A percentile compares a stretch with the other conserved stretches of the same genome.
Evolutionary conservation across 2,113 vertebrate genomes (phyloP).

Genomic region (Meles meles): DNA sequence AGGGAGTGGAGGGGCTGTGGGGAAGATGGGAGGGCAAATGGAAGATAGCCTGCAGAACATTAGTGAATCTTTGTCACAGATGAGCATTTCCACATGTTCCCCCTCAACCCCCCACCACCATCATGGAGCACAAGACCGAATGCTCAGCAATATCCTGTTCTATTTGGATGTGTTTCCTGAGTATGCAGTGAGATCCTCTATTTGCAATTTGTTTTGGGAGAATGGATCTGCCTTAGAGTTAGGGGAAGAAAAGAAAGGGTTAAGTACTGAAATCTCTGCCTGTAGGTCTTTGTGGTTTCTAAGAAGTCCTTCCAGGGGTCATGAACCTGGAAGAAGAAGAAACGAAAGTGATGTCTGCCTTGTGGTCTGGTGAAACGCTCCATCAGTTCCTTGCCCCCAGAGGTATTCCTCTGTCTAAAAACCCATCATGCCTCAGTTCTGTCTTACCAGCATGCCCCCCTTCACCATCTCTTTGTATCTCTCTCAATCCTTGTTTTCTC

Average conservation of each 20-base stretch:
- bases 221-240: not conserved
- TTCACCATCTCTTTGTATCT: not conserved
- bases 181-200: not conserved
- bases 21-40: not conserved
- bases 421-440: not conserved
- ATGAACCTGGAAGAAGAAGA: not conserved
- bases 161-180: not conserved
- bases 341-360: not conserved
- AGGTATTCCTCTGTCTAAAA: not conserved
- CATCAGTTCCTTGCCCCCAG: not conserved
- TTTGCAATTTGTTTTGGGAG: not conserved
- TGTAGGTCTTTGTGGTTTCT: not conserved
- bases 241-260: not conserved
- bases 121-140: not conserved
- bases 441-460: not conserved
- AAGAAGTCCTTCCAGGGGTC: not conserved
- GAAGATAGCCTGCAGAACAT: not conserved
- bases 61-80: not conserved
- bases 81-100: accelerated
- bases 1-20: not conserved
- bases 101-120: not conserved
- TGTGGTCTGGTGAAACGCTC: not conserved
- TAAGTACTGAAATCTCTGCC: not conserved
- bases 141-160: not conserved
- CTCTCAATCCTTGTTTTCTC: not conserved